Conservation (phyloP, 2,113 vertebrate genomes). For the Tiliqua scincoides region DNA sequence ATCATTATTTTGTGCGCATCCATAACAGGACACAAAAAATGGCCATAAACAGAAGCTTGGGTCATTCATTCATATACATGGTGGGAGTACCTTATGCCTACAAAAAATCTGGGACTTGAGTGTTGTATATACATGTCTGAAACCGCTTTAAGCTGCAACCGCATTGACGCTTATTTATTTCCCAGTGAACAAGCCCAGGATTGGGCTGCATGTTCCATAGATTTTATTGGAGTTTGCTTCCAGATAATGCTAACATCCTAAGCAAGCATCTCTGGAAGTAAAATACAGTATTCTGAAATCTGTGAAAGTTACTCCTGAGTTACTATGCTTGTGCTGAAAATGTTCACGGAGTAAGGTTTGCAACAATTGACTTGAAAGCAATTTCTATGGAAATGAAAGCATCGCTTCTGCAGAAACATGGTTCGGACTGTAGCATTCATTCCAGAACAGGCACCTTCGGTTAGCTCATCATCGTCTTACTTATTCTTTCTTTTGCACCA, state of each 20-base stretch:
- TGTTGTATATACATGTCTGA: background rate
- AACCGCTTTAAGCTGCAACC: background rate
- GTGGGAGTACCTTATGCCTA: background rate
- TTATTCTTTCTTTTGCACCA: constrained; percentile 18
- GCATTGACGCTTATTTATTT: background rate
- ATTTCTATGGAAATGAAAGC: background rate
- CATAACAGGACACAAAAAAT: background rate
- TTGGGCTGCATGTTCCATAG: background rate
- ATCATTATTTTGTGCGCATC: background rate
- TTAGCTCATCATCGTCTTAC: background rate
- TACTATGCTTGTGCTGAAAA: background rate
- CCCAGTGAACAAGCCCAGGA: background rate
- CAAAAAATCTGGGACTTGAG: background rate
- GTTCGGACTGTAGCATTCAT: background rate
- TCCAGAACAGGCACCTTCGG: background rate
- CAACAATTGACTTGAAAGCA: background rate
- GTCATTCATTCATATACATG: background rate
- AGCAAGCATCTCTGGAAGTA: background rate
- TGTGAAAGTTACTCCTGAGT: background rate
- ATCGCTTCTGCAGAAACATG: background rate
- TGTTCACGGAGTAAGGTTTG: background rate
- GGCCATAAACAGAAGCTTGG: background rate
- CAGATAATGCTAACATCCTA: background rate
- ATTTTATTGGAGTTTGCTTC: background rate
- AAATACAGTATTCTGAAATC: background rate